A percentile compares a stretch with the other conserved stretches of the same genome.
Conservation (phyloP, 37 sponge, comb jelly and placozoan genomes). For the Mnemiopsis leidyi region DNA sequence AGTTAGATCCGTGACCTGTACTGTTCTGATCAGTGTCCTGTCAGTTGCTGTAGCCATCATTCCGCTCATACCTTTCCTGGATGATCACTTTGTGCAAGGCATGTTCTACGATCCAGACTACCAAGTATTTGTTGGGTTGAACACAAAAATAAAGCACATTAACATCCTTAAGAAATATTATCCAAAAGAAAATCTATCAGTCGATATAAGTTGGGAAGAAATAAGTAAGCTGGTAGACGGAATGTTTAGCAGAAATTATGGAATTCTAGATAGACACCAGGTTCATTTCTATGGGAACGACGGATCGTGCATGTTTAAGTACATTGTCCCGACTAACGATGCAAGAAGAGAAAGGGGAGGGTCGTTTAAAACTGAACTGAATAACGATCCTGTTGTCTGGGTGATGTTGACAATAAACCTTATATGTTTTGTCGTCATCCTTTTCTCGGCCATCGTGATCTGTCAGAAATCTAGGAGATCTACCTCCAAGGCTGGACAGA, state of each 20-base stretch:
- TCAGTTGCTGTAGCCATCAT: neutral
- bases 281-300: constrained; percentile 8
- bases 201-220: neutral
- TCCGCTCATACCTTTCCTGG: neutral
- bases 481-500: neutral
- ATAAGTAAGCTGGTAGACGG: neutral
- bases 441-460: neutral
- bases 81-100: neutral
- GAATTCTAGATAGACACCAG: neutral
- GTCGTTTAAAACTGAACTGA: neutral
- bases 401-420: neutral
- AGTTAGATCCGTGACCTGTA: neutral
- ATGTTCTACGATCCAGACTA: neutral
- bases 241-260: neutral
- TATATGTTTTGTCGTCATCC: neutral
- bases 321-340: neutral
- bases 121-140: neutral
- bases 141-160: neutral
- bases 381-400: neutral
- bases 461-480: neutral
- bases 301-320: neutral
- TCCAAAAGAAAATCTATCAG: neutral
- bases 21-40: neutral
- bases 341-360: neutral
- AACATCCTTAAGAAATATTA: neutral